Evolutionary conservation across 2,113 vertebrate species (phyloP).

Genomic region (Atherinomorus stipes): DNA sequence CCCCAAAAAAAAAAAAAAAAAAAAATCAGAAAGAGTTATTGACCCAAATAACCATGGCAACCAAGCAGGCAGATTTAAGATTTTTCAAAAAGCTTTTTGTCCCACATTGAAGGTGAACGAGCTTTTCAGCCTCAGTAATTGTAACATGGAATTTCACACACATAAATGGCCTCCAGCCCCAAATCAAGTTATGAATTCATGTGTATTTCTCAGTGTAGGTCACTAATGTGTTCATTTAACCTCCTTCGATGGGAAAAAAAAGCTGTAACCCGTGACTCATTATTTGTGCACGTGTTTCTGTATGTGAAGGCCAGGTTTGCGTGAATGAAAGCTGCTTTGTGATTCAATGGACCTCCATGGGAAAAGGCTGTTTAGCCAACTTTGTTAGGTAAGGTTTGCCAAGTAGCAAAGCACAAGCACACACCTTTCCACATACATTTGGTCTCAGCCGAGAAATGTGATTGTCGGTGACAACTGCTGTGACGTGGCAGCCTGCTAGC

Average conservation of each 20-base stretch:
- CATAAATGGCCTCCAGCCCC: no score
- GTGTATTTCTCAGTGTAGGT: not conserved
- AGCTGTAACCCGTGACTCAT: not conserved
- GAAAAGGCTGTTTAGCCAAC: slow-evolving; percentile 24
- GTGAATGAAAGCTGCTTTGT: slow-evolving; percentile 11
- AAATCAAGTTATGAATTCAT: no score
- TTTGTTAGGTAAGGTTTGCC: slow-evolving; percentile 34
- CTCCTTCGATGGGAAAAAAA: not conserved
- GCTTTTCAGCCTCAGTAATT: no score
- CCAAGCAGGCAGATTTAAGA: not conserved
- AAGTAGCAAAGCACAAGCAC: slow-evolving; percentile 24
- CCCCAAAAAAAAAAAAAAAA: no score
- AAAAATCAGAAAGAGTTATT: no score
- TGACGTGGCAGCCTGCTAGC: slow-evolving; percentile 69
- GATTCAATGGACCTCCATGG: not conserved
- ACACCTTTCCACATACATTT: slow-evolving; percentile 39
- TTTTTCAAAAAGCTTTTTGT: no score
- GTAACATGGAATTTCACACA: no score
- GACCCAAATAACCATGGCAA: not conserved
- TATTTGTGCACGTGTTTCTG: not conserved
- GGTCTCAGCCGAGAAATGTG: slow-evolving; percentile 47
- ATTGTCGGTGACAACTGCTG: slow-evolving; percentile 68
- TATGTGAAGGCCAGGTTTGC: slow-evolving; percentile 1
- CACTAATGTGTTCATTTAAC: not conserved
- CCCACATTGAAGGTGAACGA: no score